Conservation (phyloP, 2,888 invertebrate genomes). For the Chymomyza procnemis region DNA sequence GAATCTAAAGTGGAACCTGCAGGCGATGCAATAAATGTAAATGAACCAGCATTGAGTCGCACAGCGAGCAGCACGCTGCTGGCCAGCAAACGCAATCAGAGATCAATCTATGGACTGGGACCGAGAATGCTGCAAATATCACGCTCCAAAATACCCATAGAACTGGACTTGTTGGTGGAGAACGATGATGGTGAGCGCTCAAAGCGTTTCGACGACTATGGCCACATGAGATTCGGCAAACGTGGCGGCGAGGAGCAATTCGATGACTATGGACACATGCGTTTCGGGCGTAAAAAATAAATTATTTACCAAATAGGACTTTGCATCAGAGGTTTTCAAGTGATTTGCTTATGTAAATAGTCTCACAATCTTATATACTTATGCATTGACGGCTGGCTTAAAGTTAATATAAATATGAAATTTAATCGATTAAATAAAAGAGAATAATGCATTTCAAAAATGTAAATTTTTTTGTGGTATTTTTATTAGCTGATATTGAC, state of each 20-base stretch:
- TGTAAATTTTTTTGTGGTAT: neutral
- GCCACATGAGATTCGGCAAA: conserved; percentile 84
- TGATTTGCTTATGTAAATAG: conserved; percentile 33
- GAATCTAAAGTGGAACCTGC: conserved; percentile 49
- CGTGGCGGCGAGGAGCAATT: conserved; percentile 82
- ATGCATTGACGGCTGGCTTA: neutral
- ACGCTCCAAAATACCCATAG: conserved; percentile 74
- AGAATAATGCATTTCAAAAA: conserved; percentile 30
- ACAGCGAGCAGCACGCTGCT: conserved; percentile 8
- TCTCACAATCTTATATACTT: neutral
- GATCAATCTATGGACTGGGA: conserved; percentile 56
- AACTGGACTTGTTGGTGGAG: conserved; percentile 74
- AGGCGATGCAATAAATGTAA: conserved; percentile 8
- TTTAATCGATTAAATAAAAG: conserved; percentile 15
- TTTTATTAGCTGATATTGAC: too few relatives aligned
- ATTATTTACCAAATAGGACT: neutral
- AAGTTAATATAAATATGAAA: neutral
- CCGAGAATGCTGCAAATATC: conserved; percentile 60
- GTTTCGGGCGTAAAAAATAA: conserved; percentile 80
- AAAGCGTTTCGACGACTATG: conserved; percentile 86
- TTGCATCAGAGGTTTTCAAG: conserved; percentile 4
- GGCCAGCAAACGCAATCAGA: conserved; percentile 53
- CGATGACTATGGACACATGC: conserved; percentile 87
- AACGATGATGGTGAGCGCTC: conserved; percentile 68
- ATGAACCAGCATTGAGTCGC: conserved; percentile 12